These are phyloP conservation scores for Herpailurus yagouaroundi DNA, from an alignment of 2,113 vertebrate genomes.

Conservation along the genomic window DNA sequence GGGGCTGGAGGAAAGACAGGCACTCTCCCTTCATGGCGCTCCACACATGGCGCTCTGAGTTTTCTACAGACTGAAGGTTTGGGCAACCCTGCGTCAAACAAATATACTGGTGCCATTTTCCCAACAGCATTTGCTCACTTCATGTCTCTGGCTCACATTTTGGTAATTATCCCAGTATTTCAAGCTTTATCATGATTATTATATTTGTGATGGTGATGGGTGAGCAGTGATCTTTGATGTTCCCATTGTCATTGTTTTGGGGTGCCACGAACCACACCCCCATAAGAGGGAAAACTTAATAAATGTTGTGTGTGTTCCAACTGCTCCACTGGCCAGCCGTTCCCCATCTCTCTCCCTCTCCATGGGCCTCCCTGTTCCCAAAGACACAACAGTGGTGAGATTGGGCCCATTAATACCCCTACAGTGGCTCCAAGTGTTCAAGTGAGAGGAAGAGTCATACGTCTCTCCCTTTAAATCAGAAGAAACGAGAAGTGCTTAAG, in stretches of 20 bases:
- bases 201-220: background rate
- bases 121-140: background rate
- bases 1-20: background rate
- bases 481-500: background rate
- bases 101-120: background rate
- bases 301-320: background rate
- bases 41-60: background rate
- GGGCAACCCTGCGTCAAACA: background rate
- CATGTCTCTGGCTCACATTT: background rate
- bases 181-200: background rate
- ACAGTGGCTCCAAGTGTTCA: background rate
- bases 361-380: background rate
- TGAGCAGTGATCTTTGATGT: background rate
- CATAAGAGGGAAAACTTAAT: background rate
- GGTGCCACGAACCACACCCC: background rate
- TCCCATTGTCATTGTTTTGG: background rate
- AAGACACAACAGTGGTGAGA: background rate
- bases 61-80: background rate
- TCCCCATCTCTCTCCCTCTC: background rate
- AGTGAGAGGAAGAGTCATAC: background rate
- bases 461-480: background rate
- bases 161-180: background rate
- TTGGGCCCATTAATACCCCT: background rate
- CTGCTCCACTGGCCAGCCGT: accelerated
- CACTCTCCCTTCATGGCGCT: background rate